A percentile compares a stretch with the other conserved stretches of the same genome.
phyloP scores from a whole-genome alignment of 2,113 vertebrate species.

The Macrotus californicus region DNA sequence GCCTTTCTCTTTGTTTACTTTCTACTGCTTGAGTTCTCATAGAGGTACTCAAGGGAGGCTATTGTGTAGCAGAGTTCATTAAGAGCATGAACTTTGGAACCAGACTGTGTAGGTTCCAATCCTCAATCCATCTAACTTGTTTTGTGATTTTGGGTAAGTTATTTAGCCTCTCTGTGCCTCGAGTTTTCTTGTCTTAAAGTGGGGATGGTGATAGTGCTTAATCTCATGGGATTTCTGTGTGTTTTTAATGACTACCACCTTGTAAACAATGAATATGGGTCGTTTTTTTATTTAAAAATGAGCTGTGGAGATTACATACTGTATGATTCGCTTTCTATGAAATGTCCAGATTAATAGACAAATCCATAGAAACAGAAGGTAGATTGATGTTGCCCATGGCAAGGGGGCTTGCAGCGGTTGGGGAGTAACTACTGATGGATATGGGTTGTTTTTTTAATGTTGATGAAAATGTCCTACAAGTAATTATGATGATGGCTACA shows the following conservation, averaged over 20 bases:
- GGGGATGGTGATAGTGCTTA: background rate
- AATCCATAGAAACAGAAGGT: background rate
- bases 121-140: background rate
- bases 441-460: background rate
- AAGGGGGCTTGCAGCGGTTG: background rate
- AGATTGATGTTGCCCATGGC: background rate
- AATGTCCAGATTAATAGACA: background rate
- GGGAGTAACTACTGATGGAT: background rate
- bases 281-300: slow-evolving; percentile 15
- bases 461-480: slow-evolving; percentile 25
- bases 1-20: background rate
- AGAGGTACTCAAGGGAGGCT: background rate
- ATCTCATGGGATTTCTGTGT: background rate
- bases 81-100: background rate
- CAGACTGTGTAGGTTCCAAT: background rate
- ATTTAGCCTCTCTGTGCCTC: background rate
- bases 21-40: background rate
- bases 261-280: background rate
- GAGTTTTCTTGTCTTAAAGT: background rate
- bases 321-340: background rate
- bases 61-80: background rate
- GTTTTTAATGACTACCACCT: background rate
- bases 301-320: background rate
- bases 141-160: background rate
- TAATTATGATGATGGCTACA: background rate